Conservation (phyloP, 2,888 invertebrate species). For the Beris morrisii region DNA sequence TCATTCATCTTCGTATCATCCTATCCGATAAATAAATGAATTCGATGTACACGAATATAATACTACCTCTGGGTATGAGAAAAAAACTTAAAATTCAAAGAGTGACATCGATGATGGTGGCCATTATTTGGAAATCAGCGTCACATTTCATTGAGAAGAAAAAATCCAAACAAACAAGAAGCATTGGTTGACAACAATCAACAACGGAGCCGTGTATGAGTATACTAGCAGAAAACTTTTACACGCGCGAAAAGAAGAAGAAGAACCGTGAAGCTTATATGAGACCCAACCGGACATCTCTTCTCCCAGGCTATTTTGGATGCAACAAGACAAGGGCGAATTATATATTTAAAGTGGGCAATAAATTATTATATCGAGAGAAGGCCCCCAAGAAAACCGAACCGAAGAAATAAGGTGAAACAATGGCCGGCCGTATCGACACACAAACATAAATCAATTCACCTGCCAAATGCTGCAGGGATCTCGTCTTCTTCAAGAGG, state of each 20-base stretch:
- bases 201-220: conserved; percentile 14
- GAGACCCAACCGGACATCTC: no score
- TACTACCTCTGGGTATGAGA: neutral
- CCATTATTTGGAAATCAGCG: conserved; percentile 41
- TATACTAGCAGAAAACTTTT: neutral
- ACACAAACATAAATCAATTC: conserved; percentile 39
- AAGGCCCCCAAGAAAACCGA: neutral
- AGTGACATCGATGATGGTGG: conserved; percentile 36
- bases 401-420: conserved; percentile 11
- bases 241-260: neutral
- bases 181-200: conserved; percentile 19
- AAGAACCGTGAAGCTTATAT: no score
- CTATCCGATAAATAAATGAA: no score
- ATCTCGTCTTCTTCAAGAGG: conserved; percentile 38
- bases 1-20: no score
- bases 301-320: conserved; percentile 24
- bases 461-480: conserved; percentile 38
- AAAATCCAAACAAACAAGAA: conserved; percentile 29
- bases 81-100: conserved; percentile 35
- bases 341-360: conserved; percentile 40
- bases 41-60: neutral
- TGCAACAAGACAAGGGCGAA: conserved; percentile 34
- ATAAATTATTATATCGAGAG: conserved; percentile 38
- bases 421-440: conserved; percentile 34
- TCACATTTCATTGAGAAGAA: conserved; percentile 38